Percentiles rank a stretch among this genome's conserved stretches.
Evolutionary conservation across 1,140 invertebrate species (phyloP).

Genomic region (Camponotus pennsylvanicus): DNA sequence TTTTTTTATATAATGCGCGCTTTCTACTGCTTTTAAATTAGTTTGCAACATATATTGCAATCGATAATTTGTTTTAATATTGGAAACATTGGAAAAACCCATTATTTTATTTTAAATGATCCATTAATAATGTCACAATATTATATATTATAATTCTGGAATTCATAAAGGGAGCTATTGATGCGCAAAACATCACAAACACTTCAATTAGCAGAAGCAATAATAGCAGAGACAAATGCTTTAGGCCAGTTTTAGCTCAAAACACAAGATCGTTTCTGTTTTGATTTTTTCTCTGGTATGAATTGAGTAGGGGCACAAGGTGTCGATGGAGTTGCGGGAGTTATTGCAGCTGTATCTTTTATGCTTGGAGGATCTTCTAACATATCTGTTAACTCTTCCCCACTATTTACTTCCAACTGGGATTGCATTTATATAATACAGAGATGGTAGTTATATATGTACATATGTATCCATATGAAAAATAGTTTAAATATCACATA

Average conservation of each 20-base stretch:
- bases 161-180: conserved; percentile 72
- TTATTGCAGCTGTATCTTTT: conserved; percentile 81
- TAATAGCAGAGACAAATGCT: conserved; percentile 58
- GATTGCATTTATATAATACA: conserved; percentile 71
- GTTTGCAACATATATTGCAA: conserved; percentile 51
- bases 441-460: conserved; percentile 52
- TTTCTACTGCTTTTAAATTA: conserved; percentile 56
- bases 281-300: conserved; percentile 82
- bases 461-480: not conserved
- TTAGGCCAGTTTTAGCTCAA: conserved; percentile 81
- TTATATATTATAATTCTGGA: conserved; percentile 70
- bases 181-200: conserved; percentile 61
- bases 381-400: conserved; percentile 83
- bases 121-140: conserved; percentile 53
- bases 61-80: conserved; percentile 49
- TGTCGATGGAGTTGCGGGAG: conserved; percentile 82
- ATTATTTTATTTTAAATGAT: conserved; percentile 65
- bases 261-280: conserved; percentile 83
- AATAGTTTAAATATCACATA: conserved; percentile 46
- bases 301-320: conserved; percentile 80
- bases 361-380: conserved; percentile 83
- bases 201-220: conserved; percentile 66
- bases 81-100: conserved; percentile 58
- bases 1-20: conserved; percentile 45
- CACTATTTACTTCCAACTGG: conserved; percentile 84